Base-by-base conservation (phyloP, 1,140 invertebrate genomes). In the Gonioctena quinquepunctata region DNA sequence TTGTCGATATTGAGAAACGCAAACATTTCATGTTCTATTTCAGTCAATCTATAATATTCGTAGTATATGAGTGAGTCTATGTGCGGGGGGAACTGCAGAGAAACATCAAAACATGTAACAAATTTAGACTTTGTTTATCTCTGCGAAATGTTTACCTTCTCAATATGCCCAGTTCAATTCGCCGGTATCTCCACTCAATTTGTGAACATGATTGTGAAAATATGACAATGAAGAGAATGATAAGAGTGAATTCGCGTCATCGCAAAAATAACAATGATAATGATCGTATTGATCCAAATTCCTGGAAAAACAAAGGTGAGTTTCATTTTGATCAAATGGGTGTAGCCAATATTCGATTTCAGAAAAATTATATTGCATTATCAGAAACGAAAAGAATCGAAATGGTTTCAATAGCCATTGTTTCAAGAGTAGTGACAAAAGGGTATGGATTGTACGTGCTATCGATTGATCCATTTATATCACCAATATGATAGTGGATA, bases 221-320 rank as follows among this genome's bases (percentile, higher is more conserved):
- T 13, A 26, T 23, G 26, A 59, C 13, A 59, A 25, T 26, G 56
- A 25, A 26, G 16, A 16, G n/a, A 19, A 59, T 59, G 60, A 62
- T 62, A 27, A 16, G 60, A n/a, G 60, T 62, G 5, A 62, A 62
- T 33, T 62, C 60, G n/a, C 25, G 27, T 11, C 60, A 62, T 42
- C 25, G 60, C 4, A 28, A 62, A 25, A 62, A 27, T n/a, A 62
- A 42, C 27, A 19, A 62, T 19, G 18, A 19, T 27, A 42, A 42
- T 23, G 57, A 27, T 42, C 13, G 25, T 7, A 42, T 42, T 1
- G 33, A 42, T 42, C 13, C 33, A n/a, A 42, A 42, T 42, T 42
- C 33, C 4, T 42, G 33, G 33, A 42, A 42, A 1, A 42, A 42
- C 16, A 42, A 42, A 42, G 33, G 33, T 42, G 13, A 42, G 33